Evolutionary conservation across 2,888 invertebrate genomes (phyloP), one percentile per base, ranked within the genome.

Genomic region (Strigamia maritima): DNA sequence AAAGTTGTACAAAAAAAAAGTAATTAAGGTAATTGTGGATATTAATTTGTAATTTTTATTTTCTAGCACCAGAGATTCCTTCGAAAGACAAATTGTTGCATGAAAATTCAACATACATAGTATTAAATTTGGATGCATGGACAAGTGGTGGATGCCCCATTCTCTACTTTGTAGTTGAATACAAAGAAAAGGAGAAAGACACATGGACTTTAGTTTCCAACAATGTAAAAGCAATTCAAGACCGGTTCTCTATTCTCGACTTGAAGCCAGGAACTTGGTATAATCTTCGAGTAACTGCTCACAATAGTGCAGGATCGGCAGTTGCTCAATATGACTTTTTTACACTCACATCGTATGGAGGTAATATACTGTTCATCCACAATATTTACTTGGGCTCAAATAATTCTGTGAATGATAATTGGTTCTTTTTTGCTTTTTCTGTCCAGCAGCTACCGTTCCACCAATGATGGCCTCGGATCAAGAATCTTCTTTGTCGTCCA

Each of bases 141-240:
- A 92, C 93, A 80, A 95, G 95, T 86, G 95, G 96, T 79, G 96
- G 97, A 80, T 98, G 97, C 85, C 94, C 95, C 22, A 96, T 98
- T 93, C 90, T 93, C 81, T 94, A 95, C 86, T 97, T 96, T 86
- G 95, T 97, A 81, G 94, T 97, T 77, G 95, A 96, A 87, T 94
- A 96, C 85, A 95, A 94, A 87, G 94, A 94, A 19, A 74, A 26
- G n/a, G 28, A 38, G n/a, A 35, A 49, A 22, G 49, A 82, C 79
- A 95, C 95, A 89, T 96, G 96, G 96, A 95, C 93, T 85, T 94
- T 95, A 88, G 94, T 95, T 79, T 94, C 95, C 14, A 96, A 95
- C 86, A 94, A 94, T 85, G 94, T 95, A 0, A 94, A 95, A 86
- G 93, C 94, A 10, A 93, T 93, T 80, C 94, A 94, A 82, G 95